These are phyloP conservation scores for Cuniculus paca DNA, from an alignment of 2,797 vertebrate genomes.

Conservation along the genomic window DNA sequence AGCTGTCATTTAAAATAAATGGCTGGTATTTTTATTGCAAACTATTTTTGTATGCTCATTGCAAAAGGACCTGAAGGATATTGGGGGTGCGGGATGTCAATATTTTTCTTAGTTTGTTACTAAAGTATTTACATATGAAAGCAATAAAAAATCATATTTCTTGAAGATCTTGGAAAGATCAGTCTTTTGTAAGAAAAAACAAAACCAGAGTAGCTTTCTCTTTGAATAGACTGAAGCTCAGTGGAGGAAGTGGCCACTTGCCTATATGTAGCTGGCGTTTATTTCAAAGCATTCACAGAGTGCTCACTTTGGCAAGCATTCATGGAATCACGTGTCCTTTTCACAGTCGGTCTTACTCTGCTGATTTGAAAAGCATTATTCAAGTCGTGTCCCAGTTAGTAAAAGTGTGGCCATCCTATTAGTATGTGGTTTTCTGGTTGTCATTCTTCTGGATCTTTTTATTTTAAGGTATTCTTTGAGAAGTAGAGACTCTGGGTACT, in stretches of 20 bases:
- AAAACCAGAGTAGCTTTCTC: neutral
- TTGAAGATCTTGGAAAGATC: constrained; percentile 60
- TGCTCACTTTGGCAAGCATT: too few relatives aligned
- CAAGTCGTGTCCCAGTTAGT: neutral
- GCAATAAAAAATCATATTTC: constrained; percentile 27
- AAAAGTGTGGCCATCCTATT: neutral
- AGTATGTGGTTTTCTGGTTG: neutral
- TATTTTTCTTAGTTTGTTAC: constrained; percentile 42
- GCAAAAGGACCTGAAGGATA: neutral
- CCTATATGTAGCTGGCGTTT: neutral
- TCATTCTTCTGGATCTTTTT: neutral
- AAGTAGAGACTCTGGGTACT: neutral
- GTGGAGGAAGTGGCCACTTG: neutral
- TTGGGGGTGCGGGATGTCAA: neutral
- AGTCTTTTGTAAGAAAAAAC: neutral
- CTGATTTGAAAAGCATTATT: neutral
- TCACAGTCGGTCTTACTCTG: neutral
- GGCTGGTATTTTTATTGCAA: constrained; percentile 1
- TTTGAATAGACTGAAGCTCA: neutral
- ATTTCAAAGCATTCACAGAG: too few relatives aligned
- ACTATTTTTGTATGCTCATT: constrained; percentile 30
- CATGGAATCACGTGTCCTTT: too few relatives aligned
- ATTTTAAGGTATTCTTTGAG: neutral
- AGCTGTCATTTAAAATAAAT: constrained; percentile 55
- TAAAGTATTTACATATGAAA: constrained; percentile 62